Percentiles rank a stretch among this genome's conserved stretches.
These are phyloP conservation scores for Cheilosia vulpina DNA, from an alignment of 2,888 invertebrate species.

Conservation along the genomic window DNA sequence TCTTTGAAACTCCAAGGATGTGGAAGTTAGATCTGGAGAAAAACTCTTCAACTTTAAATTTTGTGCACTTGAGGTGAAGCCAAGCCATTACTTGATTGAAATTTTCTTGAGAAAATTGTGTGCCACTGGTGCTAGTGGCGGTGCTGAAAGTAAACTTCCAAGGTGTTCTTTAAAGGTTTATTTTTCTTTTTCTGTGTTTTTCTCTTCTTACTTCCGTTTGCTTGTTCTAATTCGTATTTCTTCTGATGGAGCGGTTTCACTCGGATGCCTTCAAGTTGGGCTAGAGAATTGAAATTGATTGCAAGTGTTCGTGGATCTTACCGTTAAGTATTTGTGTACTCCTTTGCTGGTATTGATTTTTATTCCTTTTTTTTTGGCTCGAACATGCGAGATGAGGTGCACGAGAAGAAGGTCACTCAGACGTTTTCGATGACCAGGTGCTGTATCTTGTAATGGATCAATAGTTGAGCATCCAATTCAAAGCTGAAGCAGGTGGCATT, in stretches of 20 bases:
- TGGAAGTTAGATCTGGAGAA: constrained; percentile 46
- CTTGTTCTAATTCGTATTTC: constrained; percentile 31
- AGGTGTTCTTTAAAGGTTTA: constrained; percentile 57
- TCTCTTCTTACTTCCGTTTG: constrained; percentile 20
- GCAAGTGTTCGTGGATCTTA: constrained; percentile 50
- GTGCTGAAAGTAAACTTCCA: constrained; percentile 64
- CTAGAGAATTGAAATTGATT: constrained; percentile 61
- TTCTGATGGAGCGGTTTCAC: constrained; percentile 57
- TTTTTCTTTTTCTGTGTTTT: constrained; percentile 16
- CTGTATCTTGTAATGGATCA: constrained; percentile 46
- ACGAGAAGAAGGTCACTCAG: constrained; percentile 47
- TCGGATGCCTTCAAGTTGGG: constrained; percentile 49
- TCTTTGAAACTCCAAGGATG: constrained; percentile 62
- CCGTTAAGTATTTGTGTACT: constrained; percentile 22
- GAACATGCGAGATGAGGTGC: neutral
- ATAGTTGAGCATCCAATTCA: constrained; percentile 51
- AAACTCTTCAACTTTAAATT: constrained; percentile 71
- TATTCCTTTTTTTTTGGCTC: constrained; percentile 6
- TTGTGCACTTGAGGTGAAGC: constrained; percentile 72
- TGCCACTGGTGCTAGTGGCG: constrained; percentile 44
- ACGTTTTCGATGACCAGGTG: constrained; percentile 64
- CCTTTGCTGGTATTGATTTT: constrained; percentile 51
- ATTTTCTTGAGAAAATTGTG: constrained; percentile 60
- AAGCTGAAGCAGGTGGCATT: constrained; percentile 55
- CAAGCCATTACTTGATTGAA: constrained; percentile 74